Evolutionary conservation across 2,888 invertebrate genomes (phyloP).

Genomic region (Petrophora chlorosata): DNA sequence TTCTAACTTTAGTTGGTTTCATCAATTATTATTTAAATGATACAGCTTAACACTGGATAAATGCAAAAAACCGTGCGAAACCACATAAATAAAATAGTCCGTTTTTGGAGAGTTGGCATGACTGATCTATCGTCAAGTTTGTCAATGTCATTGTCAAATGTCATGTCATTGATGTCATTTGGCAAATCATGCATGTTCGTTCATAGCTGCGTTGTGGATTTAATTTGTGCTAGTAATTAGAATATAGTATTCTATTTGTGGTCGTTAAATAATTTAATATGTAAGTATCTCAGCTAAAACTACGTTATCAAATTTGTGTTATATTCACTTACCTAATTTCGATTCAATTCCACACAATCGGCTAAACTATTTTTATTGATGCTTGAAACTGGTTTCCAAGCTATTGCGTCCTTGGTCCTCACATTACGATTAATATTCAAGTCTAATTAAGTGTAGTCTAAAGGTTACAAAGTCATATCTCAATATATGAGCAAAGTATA

Average conservation of each 20-base stretch:
- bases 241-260: constrained; percentile 38
- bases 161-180: constrained; percentile 40
- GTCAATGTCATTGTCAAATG: not conserved
- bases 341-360: not conserved
- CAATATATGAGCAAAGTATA: constrained; percentile 11
- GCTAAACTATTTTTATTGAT: constrained; percentile 44
- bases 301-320: not conserved
- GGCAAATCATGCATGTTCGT: constrained; percentile 66
- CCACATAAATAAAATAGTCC: too few relatives aligned
- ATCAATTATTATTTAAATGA: too few relatives aligned
- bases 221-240: constrained; percentile 38
- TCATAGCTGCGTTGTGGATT: constrained; percentile 48
- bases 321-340: too few relatives aligned
- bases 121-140: too few relatives aligned
- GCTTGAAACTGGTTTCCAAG: constrained; percentile 62
- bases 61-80: too few relatives aligned
- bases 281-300: constrained; percentile 37
- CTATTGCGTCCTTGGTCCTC: constrained; percentile 58
- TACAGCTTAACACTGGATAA: too few relatives aligned
- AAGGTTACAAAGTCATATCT: constrained; percentile 19
- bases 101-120: too few relatives aligned
- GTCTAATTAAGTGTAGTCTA: constrained; percentile 19
- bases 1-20: too few relatives aligned
- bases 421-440: constrained; percentile 49
- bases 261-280: constrained; percentile 30